A percentile compares a stretch with the other conserved stretches of the same genome.
Evolutionary conservation across 2,113 vertebrate species (phyloP).

Genomic region (Pipra filicauda): DNA sequence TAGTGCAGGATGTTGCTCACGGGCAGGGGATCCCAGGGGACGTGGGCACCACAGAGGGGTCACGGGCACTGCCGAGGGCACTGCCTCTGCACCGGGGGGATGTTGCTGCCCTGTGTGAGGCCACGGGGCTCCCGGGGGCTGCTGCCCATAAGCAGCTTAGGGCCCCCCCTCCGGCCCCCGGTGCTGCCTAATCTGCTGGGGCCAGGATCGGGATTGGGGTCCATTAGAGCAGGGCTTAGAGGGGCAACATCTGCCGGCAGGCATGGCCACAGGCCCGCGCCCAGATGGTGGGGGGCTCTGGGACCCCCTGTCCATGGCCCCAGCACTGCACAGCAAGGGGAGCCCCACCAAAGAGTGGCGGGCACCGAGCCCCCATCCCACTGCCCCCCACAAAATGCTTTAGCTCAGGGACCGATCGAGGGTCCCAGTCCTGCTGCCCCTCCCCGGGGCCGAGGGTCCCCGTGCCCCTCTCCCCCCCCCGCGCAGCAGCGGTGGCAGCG

Average conservation of each 20-base stretch:
- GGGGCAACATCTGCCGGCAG: constrained; percentile 43
- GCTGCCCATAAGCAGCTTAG: constrained; percentile 5
- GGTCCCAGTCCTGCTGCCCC: rapidly evolving
- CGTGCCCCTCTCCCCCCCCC: background rate
- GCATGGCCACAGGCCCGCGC: background rate
- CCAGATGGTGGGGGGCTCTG: background rate
- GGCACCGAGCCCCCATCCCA: rapidly evolving
- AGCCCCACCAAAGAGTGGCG: rapidly evolving
- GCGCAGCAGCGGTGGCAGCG: background rate
- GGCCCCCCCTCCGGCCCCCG: background rate
- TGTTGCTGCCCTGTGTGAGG: background rate
- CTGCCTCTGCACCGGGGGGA: rapidly evolving
- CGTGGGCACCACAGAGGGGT: rapidly evolving
- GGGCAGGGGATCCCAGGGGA: background rate
- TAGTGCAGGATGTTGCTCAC: background rate
- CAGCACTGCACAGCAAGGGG: rapidly evolving
- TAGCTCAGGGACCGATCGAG: rapidly evolving
- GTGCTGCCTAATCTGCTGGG: constrained; percentile 9
- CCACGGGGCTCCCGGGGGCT: background rate
- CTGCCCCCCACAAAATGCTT: rapidly evolving
- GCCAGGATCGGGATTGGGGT: background rate
- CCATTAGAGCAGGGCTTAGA: constrained; percentile 12
- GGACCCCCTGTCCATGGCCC: background rate
- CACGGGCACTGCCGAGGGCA: rapidly evolving
- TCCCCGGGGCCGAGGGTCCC: background rate